A percentile compares a stretch with the other conserved stretches of the same genome.
Evolutionary conservation across 2,113 vertebrate genomes (phyloP).

Genomic region (Paraplagusia blochii): DNA sequence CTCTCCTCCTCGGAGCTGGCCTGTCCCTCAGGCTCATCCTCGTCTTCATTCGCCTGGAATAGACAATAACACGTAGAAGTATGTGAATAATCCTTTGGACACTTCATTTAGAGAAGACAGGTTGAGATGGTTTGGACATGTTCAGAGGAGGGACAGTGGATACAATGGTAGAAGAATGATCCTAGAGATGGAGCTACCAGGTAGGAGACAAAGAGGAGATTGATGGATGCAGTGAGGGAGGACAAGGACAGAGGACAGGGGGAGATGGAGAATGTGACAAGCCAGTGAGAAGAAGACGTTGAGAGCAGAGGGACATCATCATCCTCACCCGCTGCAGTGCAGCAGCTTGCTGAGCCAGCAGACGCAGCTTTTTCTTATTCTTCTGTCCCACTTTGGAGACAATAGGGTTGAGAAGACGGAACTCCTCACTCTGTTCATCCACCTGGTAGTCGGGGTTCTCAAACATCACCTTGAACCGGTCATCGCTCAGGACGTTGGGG

Average conservation of each 20-base stretch:
- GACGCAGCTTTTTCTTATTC: conserved; percentile 86
- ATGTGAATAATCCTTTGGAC: background rate
- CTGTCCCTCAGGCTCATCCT: conserved; percentile 89
- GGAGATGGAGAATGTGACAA: no score
- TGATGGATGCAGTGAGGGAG: no score
- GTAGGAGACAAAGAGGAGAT: no score
- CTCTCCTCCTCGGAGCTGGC: conserved; percentile 94
- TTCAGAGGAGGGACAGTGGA: no score
- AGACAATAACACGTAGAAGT: background rate
- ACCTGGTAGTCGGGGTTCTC: conserved; percentile 98
- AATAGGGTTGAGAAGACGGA: conserved; percentile 92
- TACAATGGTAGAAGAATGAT: no score
- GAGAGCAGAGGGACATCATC: no score
- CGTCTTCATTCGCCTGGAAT: conserved; percentile 67
- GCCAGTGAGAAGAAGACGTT: no score
- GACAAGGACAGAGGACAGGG: no score
- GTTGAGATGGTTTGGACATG: no score
- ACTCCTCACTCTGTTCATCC: conserved; percentile 94
- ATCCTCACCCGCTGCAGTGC: conserved; percentile 75
- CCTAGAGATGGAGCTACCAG: no score
- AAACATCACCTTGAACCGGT: conserved; percentile 98
- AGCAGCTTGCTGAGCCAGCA: conserved; percentile 76
- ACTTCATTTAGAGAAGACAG: no score
- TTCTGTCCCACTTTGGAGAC: conserved; percentile 93
- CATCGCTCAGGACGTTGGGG: conserved; percentile 87